These are phyloP conservation scores for Crotalus tigris DNA, from an alignment of 2,113 vertebrate genomes.

Conservation along the genomic window DNA sequence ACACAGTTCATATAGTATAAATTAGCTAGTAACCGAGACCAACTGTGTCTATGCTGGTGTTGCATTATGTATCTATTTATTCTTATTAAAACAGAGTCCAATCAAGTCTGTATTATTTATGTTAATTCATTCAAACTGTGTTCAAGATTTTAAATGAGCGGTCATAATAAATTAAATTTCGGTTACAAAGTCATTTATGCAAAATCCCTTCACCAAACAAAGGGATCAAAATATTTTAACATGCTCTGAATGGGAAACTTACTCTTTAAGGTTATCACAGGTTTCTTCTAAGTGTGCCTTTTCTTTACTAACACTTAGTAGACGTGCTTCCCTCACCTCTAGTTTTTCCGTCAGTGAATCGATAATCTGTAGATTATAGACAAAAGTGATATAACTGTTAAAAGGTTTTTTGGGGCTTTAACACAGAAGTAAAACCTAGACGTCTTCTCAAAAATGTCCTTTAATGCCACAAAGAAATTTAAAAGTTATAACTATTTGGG, in stretches of 20 bases:
- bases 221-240: not conserved
- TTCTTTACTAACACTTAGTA: conserved; percentile 92
- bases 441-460: not conserved
- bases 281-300: conserved; percentile 91
- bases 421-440: not conserved
- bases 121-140: not conserved
- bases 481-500: not conserved
- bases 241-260: conserved; percentile 66
- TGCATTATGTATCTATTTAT: not conserved
- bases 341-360: conserved; percentile 86
- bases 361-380: conserved; percentile 76
- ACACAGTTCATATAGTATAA: not conserved
- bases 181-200: not conserved
- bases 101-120: not conserved
- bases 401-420: not conserved
- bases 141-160: not conserved
- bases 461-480: not conserved
- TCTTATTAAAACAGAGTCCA: not conserved
- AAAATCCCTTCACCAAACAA: not conserved
- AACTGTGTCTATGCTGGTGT: not conserved
- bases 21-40: not conserved
- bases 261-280: conserved; percentile 97
- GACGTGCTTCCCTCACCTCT: conserved; percentile 91
- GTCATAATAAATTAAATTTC: not conserved
- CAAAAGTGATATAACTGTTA: conserved; percentile 30